phyloP scores from a whole-genome alignment of 2,113 vertebrate genomes.

The Castor canadensis region DNA sequence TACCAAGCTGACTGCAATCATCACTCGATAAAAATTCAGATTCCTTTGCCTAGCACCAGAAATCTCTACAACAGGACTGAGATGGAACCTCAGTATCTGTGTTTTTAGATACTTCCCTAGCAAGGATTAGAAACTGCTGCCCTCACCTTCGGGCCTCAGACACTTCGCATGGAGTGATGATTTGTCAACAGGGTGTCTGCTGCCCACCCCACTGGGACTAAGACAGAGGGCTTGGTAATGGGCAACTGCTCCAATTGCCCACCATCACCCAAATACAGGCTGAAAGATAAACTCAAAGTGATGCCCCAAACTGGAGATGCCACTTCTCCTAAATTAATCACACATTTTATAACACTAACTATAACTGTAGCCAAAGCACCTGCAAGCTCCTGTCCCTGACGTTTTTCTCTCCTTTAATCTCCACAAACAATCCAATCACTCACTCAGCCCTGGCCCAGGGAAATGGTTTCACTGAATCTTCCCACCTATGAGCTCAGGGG shows the following conservation, averaged over 20 bases:
- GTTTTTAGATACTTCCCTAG: background rate
- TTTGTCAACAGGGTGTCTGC: accelerated
- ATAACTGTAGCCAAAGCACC: background rate
- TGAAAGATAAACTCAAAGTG: background rate
- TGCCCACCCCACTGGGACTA: background rate
- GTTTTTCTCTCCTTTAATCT: background rate
- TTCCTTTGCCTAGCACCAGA: background rate
- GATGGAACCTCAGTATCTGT: background rate
- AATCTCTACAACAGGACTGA: background rate
- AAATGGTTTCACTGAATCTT: background rate
- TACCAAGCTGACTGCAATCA: background rate
- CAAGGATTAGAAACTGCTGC: background rate
- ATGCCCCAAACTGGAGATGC: background rate
- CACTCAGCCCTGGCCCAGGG: too few relatives aligned
- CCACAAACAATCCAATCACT: background rate
- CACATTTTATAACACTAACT: background rate
- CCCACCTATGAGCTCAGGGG: background rate
- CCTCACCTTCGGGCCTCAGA: background rate
- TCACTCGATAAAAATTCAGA: background rate
- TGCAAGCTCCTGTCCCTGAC: background rate
- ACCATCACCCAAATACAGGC: too few relatives aligned
- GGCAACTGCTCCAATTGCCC: background rate
- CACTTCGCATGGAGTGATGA: background rate
- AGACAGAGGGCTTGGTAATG: background rate
- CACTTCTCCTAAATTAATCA: accelerated